Evolutionary conservation across 2,888 invertebrate genomes (phyloP), one percentile per base, ranked within the genome.

Genomic region (Elaeidobius kamerunicus): DNA sequence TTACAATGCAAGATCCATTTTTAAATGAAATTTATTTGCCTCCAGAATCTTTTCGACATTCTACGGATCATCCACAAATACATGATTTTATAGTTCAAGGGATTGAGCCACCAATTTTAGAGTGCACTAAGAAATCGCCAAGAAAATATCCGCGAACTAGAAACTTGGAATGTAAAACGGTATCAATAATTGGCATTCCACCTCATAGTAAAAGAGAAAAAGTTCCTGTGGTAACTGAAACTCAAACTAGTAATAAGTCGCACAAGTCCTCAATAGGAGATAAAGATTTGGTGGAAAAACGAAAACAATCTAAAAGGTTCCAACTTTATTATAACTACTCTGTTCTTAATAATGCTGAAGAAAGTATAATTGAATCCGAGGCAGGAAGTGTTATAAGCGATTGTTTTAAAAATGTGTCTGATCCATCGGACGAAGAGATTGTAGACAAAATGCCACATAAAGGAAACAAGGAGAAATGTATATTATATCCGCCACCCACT

Each of bases 241-340:
- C 44, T 43, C 51, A 51, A n/a, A 51, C 51, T 19, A 47, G 38
- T 28, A 35, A n/a, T 11, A 48, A 44, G 19, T 32, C 38, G 5
- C 20, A 23, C n/a, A 50, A 46, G 32, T 35, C 34, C 4, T 16
- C 49, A 11, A 20, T 11, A 12, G 15, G 39, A 20, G 60, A 57
- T 5, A 6, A 17, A 4, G 58, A 63, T 34, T 18, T 55, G 3
- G 38, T 61, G 1, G 60, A 63, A 45, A 53, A 47, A 36, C 58
- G 54, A 27, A 61, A 62, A 35, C 49, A 55, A 19, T 53, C 60
- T 1, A 60, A 57, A 50, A 35, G 61, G 12, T 62, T 64, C 35
- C 58, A 60, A 15, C 20, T 60, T 2, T 64, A 64, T 42, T 63
- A 63, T 32, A 61, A 63, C 38, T 64, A 63, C 40, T 61, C 60